Percentiles rank a stretch among this genome's conserved stretches.
phyloP scores from a whole-genome alignment of 2,113 vertebrate species.

The Empidonax traillii region DNA sequence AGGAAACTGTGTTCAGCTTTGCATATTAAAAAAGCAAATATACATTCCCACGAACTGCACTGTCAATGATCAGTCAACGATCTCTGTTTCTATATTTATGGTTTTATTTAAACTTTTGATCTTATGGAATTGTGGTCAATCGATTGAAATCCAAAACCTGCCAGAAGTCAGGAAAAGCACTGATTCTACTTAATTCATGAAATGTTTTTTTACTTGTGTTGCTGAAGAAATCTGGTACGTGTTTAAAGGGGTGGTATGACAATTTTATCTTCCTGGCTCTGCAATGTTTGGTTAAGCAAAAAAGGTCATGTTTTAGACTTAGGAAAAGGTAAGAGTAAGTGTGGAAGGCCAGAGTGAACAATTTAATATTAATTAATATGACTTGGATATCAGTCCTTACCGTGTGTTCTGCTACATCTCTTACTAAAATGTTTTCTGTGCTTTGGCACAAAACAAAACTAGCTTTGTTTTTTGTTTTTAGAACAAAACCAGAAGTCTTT shows the following conservation, averaged over 20 bases:
- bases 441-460: neutral
- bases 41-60: neutral
- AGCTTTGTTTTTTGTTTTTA: neutral
- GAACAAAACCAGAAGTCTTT: neutral
- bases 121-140: accelerated
- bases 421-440: neutral
- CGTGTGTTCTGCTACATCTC: neutral
- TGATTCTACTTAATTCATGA: neutral
- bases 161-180: neutral
- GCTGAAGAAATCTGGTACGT: neutral
- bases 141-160: neutral
- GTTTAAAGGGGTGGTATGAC: neutral
- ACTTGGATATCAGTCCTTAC: neutral
- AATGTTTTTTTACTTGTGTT: neutral
- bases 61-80: neutral
- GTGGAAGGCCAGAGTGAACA: accelerated
- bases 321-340: neutral
- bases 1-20: neutral
- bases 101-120: neutral
- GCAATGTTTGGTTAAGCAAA: neutral
- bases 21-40: neutral
- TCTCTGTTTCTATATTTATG: neutral
- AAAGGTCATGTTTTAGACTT: neutral
- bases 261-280: neutral
- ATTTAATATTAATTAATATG: neutral